phyloP scores from a whole-genome alignment of 1,140 invertebrate species.

The Whitmania pigra region DNA sequence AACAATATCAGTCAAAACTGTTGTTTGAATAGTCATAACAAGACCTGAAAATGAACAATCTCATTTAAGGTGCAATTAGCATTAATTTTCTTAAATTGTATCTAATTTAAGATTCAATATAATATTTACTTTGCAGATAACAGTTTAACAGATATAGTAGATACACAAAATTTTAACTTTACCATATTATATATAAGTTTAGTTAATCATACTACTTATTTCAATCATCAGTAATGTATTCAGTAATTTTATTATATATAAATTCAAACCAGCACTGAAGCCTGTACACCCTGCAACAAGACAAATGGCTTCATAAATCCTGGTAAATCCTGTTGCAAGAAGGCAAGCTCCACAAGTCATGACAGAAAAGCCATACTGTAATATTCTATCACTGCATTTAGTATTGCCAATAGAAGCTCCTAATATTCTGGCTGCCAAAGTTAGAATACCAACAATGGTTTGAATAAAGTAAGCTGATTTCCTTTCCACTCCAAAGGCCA shows the following conservation, averaged over 20 bases:
- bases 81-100: too few relatives aligned
- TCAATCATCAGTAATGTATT: too few relatives aligned
- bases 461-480: not conserved
- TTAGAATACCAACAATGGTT: not conserved
- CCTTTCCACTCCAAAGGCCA: slow-evolving; percentile 9
- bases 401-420: slow-evolving; percentile 9
- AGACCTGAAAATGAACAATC: not conserved
- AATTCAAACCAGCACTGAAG: not conserved
- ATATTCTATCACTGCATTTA: slow-evolving; percentile 11
- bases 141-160: too few relatives aligned
- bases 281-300: not conserved
- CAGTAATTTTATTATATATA: too few relatives aligned
- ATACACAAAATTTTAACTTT: too few relatives aligned
- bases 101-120: too few relatives aligned
- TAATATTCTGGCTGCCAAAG: slow-evolving; percentile 1
- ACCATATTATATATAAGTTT: too few relatives aligned
- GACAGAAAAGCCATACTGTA: slow-evolving; percentile 9
- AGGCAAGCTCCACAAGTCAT: not conserved
- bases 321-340: not conserved
- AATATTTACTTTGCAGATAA: too few relatives aligned
- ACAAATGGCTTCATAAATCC: not conserved
- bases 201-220: too few relatives aligned
- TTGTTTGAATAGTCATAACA: slow-evolving; percentile 17
- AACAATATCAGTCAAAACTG: slow-evolving; percentile 14
- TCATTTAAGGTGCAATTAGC: too few relatives aligned